Conservation (phyloP, 2,888 invertebrate species). For the Drosophila dives region DNA sequence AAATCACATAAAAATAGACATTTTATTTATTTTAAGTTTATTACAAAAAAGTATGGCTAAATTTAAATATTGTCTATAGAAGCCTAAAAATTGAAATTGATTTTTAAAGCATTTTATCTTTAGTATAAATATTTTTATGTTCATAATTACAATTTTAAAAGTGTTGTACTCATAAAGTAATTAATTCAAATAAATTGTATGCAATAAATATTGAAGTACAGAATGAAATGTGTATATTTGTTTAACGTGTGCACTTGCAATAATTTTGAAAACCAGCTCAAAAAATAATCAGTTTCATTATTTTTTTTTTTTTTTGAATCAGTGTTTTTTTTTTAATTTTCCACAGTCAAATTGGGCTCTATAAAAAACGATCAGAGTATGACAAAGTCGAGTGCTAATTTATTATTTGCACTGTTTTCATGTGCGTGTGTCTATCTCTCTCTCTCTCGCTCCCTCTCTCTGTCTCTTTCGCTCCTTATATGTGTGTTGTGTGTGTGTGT, state of each 20-base stretch:
- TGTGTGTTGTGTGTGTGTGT: slow-evolving; percentile 12
- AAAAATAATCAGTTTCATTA: not conserved
- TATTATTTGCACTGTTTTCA: not conserved
- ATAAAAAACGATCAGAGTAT: not conserved
- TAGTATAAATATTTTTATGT: not conserved
- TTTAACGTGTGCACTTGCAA: not conserved
- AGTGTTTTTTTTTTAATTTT: not conserved
- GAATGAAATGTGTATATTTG: no score
- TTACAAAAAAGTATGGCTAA: no score
- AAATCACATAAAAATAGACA: not conserved
- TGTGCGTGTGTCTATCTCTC: slow-evolving; percentile 13
- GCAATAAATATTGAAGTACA: not conserved
- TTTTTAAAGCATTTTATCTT: not conserved
- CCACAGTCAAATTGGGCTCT: not conserved
- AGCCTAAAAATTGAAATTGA: not conserved
- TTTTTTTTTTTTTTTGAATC: fast-evolving
- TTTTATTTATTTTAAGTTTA: no score
- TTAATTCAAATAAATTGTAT: not conserved
- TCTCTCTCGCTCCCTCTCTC: not conserved
- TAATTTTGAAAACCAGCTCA: not conserved
- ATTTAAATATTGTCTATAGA: no score
- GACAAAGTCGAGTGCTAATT: not conserved
- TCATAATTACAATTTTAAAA: not conserved
- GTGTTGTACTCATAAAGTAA: not conserved
- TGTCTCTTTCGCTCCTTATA: not conserved